Conservation (phyloP, 2,888 invertebrate species). For the Lagria hirta region DNA sequence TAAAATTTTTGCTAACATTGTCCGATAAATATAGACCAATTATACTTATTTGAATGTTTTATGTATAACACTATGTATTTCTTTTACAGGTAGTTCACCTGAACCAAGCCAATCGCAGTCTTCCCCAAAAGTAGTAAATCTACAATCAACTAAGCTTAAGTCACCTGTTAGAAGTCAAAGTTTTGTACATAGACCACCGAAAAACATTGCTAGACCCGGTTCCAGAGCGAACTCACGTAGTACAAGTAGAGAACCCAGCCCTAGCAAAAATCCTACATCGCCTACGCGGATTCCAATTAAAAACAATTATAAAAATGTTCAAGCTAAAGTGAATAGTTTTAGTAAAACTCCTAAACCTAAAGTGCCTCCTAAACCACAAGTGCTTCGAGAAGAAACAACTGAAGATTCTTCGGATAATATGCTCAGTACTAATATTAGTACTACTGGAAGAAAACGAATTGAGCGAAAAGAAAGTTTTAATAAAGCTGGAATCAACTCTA, state of each 20-base stretch:
- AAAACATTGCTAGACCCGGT: constrained; percentile 18
- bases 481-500: too few species aligned
- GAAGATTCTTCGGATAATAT: constrained; percentile 37
- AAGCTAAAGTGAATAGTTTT: constrained; percentile 52
- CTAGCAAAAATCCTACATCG: constrained; percentile 40
- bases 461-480: constrained; percentile 40
- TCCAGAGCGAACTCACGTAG: constrained; percentile 33
- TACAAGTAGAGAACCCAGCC: constrained; percentile 44
- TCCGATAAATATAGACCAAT: too few species aligned
- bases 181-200: constrained; percentile 31
- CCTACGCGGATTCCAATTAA: constrained; percentile 43
- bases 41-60: too few species aligned
- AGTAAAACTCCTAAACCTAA: constrained; percentile 46
- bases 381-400: constrained; percentile 38
- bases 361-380: constrained; percentile 51
- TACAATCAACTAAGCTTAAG: constrained; percentile 42
- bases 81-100: constrained; percentile 54
- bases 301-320: constrained; percentile 48
- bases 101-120: constrained; percentile 50
- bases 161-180: constrained; percentile 39
- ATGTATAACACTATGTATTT: too few species aligned
- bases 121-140: constrained; percentile 53
- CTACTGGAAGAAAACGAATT: constrained; percentile 17
- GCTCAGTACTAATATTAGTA: constrained; percentile 25
- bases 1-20: too few species aligned